Conservation (phyloP, 2,113 vertebrate genomes). For the Eupsittula cactorum region DNA sequence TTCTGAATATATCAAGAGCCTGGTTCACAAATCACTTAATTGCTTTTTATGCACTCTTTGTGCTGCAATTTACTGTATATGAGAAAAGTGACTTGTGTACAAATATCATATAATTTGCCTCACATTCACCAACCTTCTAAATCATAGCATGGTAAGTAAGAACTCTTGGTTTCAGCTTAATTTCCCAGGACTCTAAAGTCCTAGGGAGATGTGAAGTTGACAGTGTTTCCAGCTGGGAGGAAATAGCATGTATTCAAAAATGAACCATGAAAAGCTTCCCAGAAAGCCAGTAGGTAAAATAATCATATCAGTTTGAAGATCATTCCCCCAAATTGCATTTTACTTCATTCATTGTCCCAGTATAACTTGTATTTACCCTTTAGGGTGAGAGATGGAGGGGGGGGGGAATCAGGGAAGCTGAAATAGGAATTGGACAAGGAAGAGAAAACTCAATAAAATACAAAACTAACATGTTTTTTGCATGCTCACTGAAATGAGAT, state of each 20-base stretch:
- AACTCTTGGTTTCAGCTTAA: conserved; percentile 4
- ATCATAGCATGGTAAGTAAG: conserved; percentile 12
- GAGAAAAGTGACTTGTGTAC: conserved; percentile 49
- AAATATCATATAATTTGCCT: conserved; percentile 21
- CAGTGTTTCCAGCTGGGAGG: conserved; percentile 20
- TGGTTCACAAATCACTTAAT: conserved; percentile 59
- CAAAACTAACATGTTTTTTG: neutral
- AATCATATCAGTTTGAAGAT: neutral
- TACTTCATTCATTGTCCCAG: neutral
- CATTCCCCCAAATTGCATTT: neutral
- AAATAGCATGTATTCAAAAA: conserved; percentile 15
- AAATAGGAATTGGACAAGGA: neutral
- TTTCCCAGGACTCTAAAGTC: conserved; percentile 37
- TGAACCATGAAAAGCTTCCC: neutral
- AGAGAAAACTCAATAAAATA: neutral
- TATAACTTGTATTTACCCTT: neutral
- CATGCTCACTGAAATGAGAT: neutral
- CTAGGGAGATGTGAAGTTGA: conserved; percentile 31
- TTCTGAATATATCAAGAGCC: conserved; percentile 55
- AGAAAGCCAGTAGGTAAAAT: conserved; percentile 21
- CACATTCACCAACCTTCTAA: neutral
- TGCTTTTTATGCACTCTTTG: conserved; percentile 18
- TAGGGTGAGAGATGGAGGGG: neutral
- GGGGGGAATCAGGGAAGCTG: neutral
- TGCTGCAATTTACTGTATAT: conserved; percentile 35